Base-by-base conservation (phyloP, 2,113 vertebrate genomes). In the Stomatorhinus ivindoensis region DNA sequence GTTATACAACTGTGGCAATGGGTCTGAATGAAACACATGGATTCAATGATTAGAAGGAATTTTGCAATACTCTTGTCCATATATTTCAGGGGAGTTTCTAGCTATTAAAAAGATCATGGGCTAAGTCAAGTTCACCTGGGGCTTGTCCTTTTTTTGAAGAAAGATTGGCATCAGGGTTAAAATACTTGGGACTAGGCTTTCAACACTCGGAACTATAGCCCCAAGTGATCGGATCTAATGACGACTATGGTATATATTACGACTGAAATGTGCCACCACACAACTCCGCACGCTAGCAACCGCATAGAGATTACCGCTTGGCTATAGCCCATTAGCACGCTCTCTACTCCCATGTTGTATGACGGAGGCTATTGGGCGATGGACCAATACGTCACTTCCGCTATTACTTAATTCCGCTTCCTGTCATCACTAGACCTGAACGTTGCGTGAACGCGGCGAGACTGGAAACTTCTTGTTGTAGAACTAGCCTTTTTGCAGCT, bases 401-500 rank as follows among this genome's bases (percentile, higher is more conserved):
- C 21, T 1, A 87, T 19, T 55, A 44, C 6, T 8, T 61, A 46
- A 61, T 89, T 89, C 88, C 88, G 76, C 39, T 89, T 89, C 88
- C 88, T 80, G 76, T n/a, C 21, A 13, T 7, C 61, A 1, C 11
- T 21, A n/a, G 24, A 42, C 7, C 51, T 35, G 39, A 89, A 89
- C 88, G 88, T 89, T 89, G 50, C 21, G 4, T 35, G 50, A 44
- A 84, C 76, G 80, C 88, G 39, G n/a, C 24, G 80, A 35, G 21
- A 9, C 51, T 27, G 17, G 39, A 47, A 89, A 89, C 73, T 84
- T 58, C 51, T 83, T 84, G 19, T 82, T 48, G 19, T 82, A 11
- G 2, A 87, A 27, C 24, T 0, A 8, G 31, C 11, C 91, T 88
- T 88, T 92, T 92, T 89, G 92, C 90, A 8, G 3, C 2, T 5